phyloP scores from a whole-genome alignment of 2,113 vertebrate genomes.

The Solea senegalensis region DNA sequence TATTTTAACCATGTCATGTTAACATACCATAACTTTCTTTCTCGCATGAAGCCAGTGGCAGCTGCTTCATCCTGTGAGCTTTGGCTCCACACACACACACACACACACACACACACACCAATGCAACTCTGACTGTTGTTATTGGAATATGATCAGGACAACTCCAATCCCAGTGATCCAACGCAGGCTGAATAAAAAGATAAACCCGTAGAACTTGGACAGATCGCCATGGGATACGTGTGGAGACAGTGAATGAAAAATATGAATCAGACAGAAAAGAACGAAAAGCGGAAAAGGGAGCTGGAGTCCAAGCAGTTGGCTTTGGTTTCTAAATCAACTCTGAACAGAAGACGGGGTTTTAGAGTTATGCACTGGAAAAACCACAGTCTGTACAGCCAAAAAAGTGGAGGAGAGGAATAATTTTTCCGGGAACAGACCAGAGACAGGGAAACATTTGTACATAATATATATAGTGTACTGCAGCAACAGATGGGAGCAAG shows the following conservation, averaged over 20 bases:
- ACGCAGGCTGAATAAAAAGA: slow-evolving; percentile 11
- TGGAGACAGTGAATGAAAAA: slow-evolving; percentile 36
- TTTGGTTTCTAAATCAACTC: slow-evolving; percentile 66
- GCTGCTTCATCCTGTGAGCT: slow-evolving; percentile 64
- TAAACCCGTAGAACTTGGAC: slow-evolving; percentile 10
- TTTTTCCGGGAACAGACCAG: slow-evolving; percentile 64
- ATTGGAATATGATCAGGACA: slow-evolving; percentile 55
- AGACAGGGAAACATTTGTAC: slow-evolving; percentile 44
- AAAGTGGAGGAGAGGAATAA: slow-evolving; percentile 55
- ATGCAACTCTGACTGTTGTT: slow-evolving; percentile 52
- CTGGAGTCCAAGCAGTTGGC: slow-evolving; percentile 54
- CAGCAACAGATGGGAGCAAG: slow-evolving; percentile 11
- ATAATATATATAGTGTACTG: neutral
- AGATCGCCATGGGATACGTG: slow-evolving; percentile 30
- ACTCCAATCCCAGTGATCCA: slow-evolving; percentile 15
- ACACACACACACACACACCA: neutral
- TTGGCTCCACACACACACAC: slow-evolving; percentile 40
- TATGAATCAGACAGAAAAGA: slow-evolving; percentile 35
- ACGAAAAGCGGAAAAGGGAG: slow-evolving; percentile 31
- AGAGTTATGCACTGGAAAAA: slow-evolving; percentile 74
- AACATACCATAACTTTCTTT: slow-evolving; percentile 58
- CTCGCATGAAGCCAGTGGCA: slow-evolving; percentile 62
- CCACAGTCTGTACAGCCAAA: slow-evolving; percentile 66
- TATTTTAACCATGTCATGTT: slow-evolving; percentile 62
- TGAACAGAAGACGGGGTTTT: slow-evolving; percentile 70